Conservation (phyloP, 92 coral and sea anemone genomes). For the Palythoa caribaeorum region DNA sequence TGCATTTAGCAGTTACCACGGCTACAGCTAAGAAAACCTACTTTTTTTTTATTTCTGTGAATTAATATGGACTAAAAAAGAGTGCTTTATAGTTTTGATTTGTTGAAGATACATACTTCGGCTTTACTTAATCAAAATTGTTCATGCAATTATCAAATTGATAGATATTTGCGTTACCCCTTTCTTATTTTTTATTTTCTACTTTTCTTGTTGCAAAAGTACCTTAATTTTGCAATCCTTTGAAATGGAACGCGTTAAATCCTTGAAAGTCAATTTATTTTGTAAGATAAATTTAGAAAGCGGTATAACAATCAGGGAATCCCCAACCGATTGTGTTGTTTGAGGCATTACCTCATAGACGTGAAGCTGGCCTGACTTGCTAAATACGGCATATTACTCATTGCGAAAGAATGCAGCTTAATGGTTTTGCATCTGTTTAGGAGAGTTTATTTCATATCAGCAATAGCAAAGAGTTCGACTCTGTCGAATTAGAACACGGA, state of each 20-base stretch:
- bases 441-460: slow-evolving; percentile 15
- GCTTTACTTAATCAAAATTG: background rate
- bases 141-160: background rate
- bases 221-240: background rate
- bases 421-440: slow-evolving; percentile 44
- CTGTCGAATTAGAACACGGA: background rate
- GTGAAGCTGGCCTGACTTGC: slow-evolving; percentile 11
- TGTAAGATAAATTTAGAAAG: background rate
- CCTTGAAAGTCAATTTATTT: background rate
- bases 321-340: slow-evolving; percentile 30
- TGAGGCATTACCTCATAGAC: slow-evolving; percentile 39
- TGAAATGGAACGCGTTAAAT: background rate
- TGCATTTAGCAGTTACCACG: slow-evolving; percentile 27
- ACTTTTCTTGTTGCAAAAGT: background rate
- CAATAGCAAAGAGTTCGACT: background rate
- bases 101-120: background rate
- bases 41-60: background rate
- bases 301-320: slow-evolving; percentile 31
- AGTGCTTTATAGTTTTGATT: background rate
- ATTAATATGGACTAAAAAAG: background rate
- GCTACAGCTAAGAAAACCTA: slow-evolving; percentile 8
- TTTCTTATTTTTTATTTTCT: background rate
- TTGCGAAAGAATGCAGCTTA: slow-evolving; percentile 41
- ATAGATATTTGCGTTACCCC: background rate
- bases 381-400: slow-evolving; percentile 46